Evolutionary conservation across 2,113 vertebrate species (phyloP).

Genomic region (Phrynocephalus versicolor): DNA sequence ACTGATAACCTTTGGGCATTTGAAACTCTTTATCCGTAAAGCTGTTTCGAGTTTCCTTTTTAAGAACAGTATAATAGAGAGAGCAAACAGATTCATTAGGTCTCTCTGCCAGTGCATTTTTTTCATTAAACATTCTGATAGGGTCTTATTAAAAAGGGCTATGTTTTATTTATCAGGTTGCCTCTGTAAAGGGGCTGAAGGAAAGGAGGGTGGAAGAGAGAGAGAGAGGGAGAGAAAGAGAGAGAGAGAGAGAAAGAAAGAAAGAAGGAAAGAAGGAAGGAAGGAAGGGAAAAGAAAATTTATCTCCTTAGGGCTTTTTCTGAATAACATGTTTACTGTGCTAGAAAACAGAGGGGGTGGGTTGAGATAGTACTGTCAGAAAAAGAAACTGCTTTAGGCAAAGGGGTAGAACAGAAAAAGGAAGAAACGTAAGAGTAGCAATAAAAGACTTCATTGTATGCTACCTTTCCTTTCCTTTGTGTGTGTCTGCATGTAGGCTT

Average conservation of each 20-base stretch:
- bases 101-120: slow-evolving; percentile 72
- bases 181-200: not conserved
- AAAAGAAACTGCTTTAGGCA: slow-evolving; percentile 61
- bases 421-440: slow-evolving; percentile 33
- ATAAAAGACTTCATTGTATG: slow-evolving; percentile 40
- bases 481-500: not conserved
- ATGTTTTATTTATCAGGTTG: slow-evolving; percentile 73
- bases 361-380: slow-evolving; percentile 56
- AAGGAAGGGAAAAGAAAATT: slow-evolving; percentile 18
- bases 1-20: slow-evolving; percentile 39
- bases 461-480: slow-evolving; percentile 9
- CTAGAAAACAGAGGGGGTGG: slow-evolving; percentile 44
- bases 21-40: slow-evolving; percentile 48
- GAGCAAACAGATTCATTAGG: slow-evolving; percentile 58
- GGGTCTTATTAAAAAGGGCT: slow-evolving; percentile 72
- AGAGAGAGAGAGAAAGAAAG: slow-evolving; percentile 20
- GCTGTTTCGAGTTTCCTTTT: slow-evolving; percentile 23
- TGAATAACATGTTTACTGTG: slow-evolving; percentile 59
- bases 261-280: slow-evolving; percentile 18
- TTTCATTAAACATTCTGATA: slow-evolving; percentile 79
- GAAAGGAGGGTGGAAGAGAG: too few relatives aligned
- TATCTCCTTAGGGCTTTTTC: slow-evolving; percentile 50
- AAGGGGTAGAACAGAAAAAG: slow-evolving; percentile 32
- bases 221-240: not conserved
- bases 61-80: slow-evolving; percentile 39